Evolutionary conservation across 2,113 vertebrate species (phyloP).

Genomic region (Sinocyclocheilus maitianheensis): DNA sequence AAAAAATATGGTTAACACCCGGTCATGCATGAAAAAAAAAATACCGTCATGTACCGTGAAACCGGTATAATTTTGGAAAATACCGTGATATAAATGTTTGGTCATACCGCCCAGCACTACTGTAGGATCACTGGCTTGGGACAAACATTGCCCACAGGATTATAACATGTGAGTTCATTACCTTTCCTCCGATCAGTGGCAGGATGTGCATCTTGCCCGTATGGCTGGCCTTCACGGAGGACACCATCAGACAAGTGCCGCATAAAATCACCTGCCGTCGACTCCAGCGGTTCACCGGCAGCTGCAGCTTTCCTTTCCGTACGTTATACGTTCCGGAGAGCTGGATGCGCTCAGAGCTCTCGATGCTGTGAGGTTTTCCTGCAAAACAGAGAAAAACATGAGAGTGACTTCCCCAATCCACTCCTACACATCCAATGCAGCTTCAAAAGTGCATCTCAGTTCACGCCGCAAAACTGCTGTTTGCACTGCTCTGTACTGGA

Average conservation of each 20-base stretch:
- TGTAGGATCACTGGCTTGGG: background rate
- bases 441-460: background rate
- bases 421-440: background rate
- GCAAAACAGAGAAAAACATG: constrained; percentile 58
- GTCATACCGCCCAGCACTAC: no score
- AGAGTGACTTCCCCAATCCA: background rate
- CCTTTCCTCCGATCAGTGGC: constrained; percentile 96
- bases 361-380: constrained; percentile 91
- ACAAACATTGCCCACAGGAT: background rate
- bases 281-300: constrained; percentile 96
- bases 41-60: no score
- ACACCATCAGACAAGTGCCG: constrained; percentile 96
- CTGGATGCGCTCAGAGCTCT: constrained; percentile 91
- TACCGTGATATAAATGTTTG: no score
- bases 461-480: background rate
- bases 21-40: no score
- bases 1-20: no score
- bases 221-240: constrained; percentile 94
- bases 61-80: no score
- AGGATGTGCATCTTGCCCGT: constrained; percentile 98
- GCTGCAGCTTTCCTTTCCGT: constrained; percentile 97
- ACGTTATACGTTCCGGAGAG: constrained; percentile 95
- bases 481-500: background rate
- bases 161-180: constrained; percentile 62
- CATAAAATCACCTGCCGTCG: constrained; percentile 95